These are phyloP conservation scores for Choristoneura fumiferana DNA, from an alignment of 1,140 invertebrate genomes.

Conservation along the genomic window DNA sequence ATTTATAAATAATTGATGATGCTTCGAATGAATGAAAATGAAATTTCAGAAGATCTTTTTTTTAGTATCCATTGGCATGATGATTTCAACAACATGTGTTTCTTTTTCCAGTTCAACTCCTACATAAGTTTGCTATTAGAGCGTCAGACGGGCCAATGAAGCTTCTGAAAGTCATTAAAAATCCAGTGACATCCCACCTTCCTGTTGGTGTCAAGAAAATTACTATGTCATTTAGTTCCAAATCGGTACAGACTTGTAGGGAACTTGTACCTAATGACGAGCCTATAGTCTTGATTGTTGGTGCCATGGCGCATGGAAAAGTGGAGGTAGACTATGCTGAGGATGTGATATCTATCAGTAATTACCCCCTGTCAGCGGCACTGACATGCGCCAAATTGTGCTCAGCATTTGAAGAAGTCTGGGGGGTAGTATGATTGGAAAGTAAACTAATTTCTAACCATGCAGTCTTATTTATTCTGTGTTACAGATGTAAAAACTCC, in stretches of 20 bases:
- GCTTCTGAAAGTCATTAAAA: slow-evolving; percentile 97
- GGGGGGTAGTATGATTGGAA: slow-evolving; percentile 89
- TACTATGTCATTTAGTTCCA: slow-evolving; percentile 93
- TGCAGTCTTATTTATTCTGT: neutral
- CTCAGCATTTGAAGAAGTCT: slow-evolving; percentile 97
- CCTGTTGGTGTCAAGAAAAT: slow-evolving; percentile 97
- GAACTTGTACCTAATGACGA: slow-evolving; percentile 91
- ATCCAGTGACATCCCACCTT: slow-evolving; percentile 96
- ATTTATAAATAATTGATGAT: no score
- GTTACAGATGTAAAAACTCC: no score
- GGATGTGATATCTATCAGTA: slow-evolving; percentile 94
- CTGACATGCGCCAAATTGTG: slow-evolving; percentile 98
- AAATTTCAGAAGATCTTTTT: neutral
- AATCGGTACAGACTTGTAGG: slow-evolving; percentile 86
- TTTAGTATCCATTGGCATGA: slow-evolving; percentile 12
- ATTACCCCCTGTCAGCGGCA: slow-evolving; percentile 97
- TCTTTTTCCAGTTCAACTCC: slow-evolving; percentile 91
- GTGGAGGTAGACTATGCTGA: slow-evolving; percentile 95
- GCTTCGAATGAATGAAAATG: no score
- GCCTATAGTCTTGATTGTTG: slow-evolving; percentile 94
- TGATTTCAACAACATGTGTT: slow-evolving; percentile 24
- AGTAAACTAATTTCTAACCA: slow-evolving; percentile 13
- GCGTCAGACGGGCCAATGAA: slow-evolving; percentile 94
- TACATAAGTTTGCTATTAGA: slow-evolving; percentile 96
- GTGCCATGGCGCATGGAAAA: slow-evolving; percentile 98